Evolutionary conservation across 92 coral and sea anemone species (phyloP), one percentile per base, ranked within the genome.

Genomic region (Zoanthus solanderi): DNA sequence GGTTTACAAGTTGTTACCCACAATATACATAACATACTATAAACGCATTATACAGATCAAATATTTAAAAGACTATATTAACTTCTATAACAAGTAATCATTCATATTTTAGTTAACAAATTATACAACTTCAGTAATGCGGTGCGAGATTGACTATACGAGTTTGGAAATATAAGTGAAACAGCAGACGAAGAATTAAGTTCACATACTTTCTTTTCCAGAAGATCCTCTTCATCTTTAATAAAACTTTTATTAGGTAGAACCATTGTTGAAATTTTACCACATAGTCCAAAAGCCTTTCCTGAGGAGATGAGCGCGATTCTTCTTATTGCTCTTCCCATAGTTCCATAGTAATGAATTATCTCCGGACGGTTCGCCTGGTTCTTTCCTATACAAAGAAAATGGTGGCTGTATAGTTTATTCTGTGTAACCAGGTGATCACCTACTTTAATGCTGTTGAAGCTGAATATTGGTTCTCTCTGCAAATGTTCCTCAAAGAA

Each of bases 241-340:
- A 87, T 75, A 30, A 87, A 87, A 6, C 79, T 46, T 3, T 66
- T 16, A 71, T 87, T 60, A 54, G 89, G 89, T 68, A 87, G 48
- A 42, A 71, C 32, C 52, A 45, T n/a, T 29, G 63, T 79, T 46
- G 31, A 48, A 29, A 87, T 63, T 17, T 46, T 75, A 10, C 84
- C 89, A 1, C 65, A 28, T n/a, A 37, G 11, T 9, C 84, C 89
- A 29, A 45, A 63, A 2, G 84, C 66, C 53, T 63, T 60, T 16
- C 89, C 65, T 54, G 75, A 23, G 14, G 76, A 65, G 17, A 87
- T 17, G 5, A 84, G 45, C 16, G 15, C 44, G 23, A 79, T 14
- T 11, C 31, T 65, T 15, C 75, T 1, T 12, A 87, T 4, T 13
- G 85, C 89, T 5, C 67, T 0, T 4, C 34, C 44, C 37, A 67